Evolutionary conservation across 1,140 invertebrate genomes (phyloP), one percentile per base, ranked within the genome.

Genomic region (Ceratosolen solmsi): DNA sequence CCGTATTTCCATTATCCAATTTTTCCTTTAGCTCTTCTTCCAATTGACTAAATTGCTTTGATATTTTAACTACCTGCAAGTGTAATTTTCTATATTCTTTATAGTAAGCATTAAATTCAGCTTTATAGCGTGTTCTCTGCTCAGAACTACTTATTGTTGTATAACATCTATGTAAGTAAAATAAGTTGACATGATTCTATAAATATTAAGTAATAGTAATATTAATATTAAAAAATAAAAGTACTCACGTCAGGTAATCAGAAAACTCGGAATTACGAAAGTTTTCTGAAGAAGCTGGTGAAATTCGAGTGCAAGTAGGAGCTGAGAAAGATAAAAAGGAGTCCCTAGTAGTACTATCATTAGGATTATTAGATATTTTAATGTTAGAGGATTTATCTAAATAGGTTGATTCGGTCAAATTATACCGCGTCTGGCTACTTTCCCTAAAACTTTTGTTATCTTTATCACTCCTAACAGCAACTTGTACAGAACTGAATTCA

Each of bases 71-170:
- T 11, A 98, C 94, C 82, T 94, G 92, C 68, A 93, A 90, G 92
- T 98, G 95, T 82, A 98, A 91, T 85, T 93, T 89, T 85, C 94
- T 91, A 91, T 98, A 98, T 91, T 98, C 96, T 73, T 93, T 93
- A 90, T 97, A 98, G 87, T 97, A 94, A 79, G 93, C 92, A 88
- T 96, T 95, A 89, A 98, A 98, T 89, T 98, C 97, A 83, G 94
- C 93, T 92, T 97, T 98, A 92, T 98, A 98, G 85, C 94, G 93
- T 82, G 94, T 93, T 85, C 96, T 94, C 91, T 97, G 96, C 85
- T 96, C 95, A 80, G 92, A 88, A 87, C 92, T 94, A 83, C 90
- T 94, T 87, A 98, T 98, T 84, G 93, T 94, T 82, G 94, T 94
- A 89, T 97, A 98, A 91, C 95, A 93, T 86, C 96, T 98, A 90